Conservation (phyloP, 2,113 vertebrate species). For the Tragelaphus imberbis region DNA sequence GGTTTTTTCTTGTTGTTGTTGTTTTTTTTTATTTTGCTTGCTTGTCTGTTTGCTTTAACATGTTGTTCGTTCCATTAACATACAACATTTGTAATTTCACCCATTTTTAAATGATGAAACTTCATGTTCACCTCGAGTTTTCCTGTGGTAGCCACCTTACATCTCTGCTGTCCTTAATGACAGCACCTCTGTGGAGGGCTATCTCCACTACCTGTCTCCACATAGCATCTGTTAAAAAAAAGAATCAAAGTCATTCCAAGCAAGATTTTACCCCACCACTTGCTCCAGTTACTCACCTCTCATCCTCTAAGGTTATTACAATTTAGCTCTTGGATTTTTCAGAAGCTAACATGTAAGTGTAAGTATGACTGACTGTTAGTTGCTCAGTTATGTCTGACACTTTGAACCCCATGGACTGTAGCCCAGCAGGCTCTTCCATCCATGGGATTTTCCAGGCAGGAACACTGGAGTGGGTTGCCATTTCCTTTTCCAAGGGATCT, state of each 20-base stretch:
- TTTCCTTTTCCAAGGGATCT: background rate
- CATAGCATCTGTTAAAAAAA: background rate
- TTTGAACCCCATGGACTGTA: background rate
- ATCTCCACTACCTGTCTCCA: background rate
- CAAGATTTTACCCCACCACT: background rate
- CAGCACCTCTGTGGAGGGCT: background rate
- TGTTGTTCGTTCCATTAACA: background rate
- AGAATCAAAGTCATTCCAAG: background rate
- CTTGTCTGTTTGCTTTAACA: constrained; percentile 12
- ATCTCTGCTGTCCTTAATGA: background rate
- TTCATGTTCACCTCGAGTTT: background rate
- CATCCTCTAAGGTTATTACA: background rate
- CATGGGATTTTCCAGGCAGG: background rate
- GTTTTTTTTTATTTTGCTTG: background rate
- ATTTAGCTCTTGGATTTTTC: background rate
- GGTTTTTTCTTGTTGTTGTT: background rate
- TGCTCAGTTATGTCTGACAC: background rate
- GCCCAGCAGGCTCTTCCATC: background rate
- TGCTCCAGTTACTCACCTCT: background rate
- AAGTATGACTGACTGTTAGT: background rate
- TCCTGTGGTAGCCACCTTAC: background rate
- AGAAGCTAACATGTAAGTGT: background rate
- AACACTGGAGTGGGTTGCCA: background rate
- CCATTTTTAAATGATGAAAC: background rate
- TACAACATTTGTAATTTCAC: background rate